Percentiles rank a stretch among this genome's conserved stretches.
Evolutionary conservation across 2,888 invertebrate genomes (phyloP).

Genomic region (Drosophila eohydei): DNA sequence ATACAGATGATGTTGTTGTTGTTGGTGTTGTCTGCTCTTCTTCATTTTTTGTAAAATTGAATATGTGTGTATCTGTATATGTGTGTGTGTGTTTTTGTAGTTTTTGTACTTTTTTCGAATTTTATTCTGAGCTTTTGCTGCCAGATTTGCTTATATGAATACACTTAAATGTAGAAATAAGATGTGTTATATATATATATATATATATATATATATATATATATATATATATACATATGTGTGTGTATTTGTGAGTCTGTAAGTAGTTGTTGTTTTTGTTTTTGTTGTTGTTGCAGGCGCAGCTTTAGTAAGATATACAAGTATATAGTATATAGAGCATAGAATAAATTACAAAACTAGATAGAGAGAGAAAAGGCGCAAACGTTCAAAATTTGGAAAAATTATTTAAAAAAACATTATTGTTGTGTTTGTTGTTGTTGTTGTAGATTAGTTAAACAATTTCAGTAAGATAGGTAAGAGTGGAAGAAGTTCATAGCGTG

Average conservation of each 20-base stretch:
- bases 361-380: conserved; percentile 22
- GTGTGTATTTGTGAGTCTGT: conserved; percentile 24
- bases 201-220: conserved; percentile 28
- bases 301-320: conserved; percentile 49
- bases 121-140: conserved; percentile 39
- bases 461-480: conserved; percentile 25
- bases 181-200: conserved; percentile 20
- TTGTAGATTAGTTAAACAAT: conserved; percentile 3
- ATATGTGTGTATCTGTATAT: conserved; percentile 10
- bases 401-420: conserved; percentile 4
- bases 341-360: conserved; percentile 41
- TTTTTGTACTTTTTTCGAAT: conserved; percentile 27
- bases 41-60: conserved; percentile 38
- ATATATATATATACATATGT: neutral
- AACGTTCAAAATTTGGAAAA: conserved; percentile 35
- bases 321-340: conserved; percentile 8
- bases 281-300: conserved; percentile 67
- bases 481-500: conserved; percentile 13
- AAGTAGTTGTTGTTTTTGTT: conserved; percentile 37
- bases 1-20: conserved; percentile 15
- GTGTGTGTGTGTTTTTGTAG: conserved; percentile 13
- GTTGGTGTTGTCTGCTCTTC: conserved; percentile 9
- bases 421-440: neutral
- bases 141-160: conserved; percentile 44
- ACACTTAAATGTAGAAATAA: conserved; percentile 28